phyloP scores from a whole-genome alignment of 1,140 invertebrate species.

The Homalodisca vitripennis region DNA sequence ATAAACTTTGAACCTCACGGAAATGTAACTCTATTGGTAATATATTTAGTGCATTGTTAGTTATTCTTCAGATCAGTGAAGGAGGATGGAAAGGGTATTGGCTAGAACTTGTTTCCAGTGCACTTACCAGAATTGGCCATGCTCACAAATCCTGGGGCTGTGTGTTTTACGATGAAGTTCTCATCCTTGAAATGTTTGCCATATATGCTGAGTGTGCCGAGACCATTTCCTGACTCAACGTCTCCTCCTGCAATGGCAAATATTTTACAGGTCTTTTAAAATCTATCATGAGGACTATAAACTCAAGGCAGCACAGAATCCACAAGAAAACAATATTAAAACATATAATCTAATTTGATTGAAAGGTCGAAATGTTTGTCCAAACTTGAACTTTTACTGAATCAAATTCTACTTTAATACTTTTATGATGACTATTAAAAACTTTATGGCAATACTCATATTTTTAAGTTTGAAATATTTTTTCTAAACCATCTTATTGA shows the following conservation, averaged over 20 bases:
- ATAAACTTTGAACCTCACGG: no score
- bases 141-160: conserved; percentile 83
- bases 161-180: conserved; percentile 88
- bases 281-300: no score
- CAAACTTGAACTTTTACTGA: no score
- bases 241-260: conserved; percentile 73
- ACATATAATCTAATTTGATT: not conserved
- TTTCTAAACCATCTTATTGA: no score
- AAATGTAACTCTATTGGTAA: not conserved
- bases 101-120: not conserved
- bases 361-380: no score
- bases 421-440: no score
- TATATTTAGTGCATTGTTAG: not conserved
- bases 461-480: no score
- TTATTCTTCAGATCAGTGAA: no score
- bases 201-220: conserved; percentile 83
- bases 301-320: no score
- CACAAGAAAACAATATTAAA: conserved; percentile 4
- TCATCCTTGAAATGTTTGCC: conserved; percentile 93
- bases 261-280: no score
- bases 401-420: no score
- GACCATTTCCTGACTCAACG: conserved; percentile 72
- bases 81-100: not conserved
- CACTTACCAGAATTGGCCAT: conserved; percentile 90
- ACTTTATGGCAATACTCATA: no score